Base-by-base conservation (phyloP, 2,113 vertebrate species). In the Platichthys flesus region DNA sequence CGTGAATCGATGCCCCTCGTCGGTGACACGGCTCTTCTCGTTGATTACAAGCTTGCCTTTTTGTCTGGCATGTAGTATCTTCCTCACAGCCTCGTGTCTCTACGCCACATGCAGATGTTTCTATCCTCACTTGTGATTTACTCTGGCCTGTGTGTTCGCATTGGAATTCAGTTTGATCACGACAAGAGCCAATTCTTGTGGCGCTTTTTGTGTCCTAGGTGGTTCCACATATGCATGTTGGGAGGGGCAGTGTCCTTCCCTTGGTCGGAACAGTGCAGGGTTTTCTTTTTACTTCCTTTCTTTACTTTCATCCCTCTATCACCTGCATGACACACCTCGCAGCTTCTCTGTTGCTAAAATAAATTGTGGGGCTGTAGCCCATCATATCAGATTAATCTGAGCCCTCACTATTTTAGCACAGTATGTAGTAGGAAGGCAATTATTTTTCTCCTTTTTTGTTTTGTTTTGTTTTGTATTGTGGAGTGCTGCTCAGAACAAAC, bases 401-500 rank as follows among this genome's bases (percentile, higher is more conserved):
- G 10, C 63, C 42, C 56, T 69, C 9, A n/a, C 10, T 18, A 3
- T 45, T 71, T 9, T 5, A 31, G 58, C 35, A 73, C 21, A 28
- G 51, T 55, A 20, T 60, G 35, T 66, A 35, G 15, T 12, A 66
- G 21, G 15, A 51, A 56, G 65, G 24, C 42, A 31, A 12, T 54
- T 49, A 7, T 42, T 31, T 24, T 67, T 8, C 5, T 78, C 20
- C 61, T 23, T 23, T 63, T 58, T 78, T 69, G 18, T 81, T 58
- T 3, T 18, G 6, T 23, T 23, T 58, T 28, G 13, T 67, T 62
- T 40, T 64, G 31, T 31, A 31, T 31, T 58, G 61, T 69, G 23
- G 12, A 28, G 35, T 75, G 69, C 65, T 85, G 55, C 63, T 82
- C 60, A 24, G 72, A 56, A 71, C 37, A 71, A 72, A 76, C 66